Evolutionary conservation across 1,140 invertebrate genomes (phyloP), one percentile per base, ranked within the genome.

Genomic region (Nylanderia fulva): DNA sequence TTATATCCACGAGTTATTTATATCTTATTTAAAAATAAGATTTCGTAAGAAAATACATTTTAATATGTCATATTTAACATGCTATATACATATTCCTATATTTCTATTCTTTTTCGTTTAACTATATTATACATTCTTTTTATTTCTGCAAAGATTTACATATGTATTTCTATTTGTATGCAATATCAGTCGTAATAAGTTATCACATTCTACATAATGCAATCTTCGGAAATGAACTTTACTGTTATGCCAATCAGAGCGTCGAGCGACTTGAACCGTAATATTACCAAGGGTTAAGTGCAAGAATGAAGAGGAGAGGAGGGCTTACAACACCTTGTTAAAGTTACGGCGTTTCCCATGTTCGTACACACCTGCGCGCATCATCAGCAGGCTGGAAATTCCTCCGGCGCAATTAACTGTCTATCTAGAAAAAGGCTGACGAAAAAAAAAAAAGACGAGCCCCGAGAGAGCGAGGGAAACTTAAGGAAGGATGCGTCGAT

Each of bases 231-330:
- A 71, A 72, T 39, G 52, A n/a, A 60, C 39, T 72, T 82, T 82
- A 82, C 77, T 82, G 77, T 71, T 82, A 69, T 71, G 66, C 52
- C 52, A 82, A 82, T 82, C 66, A 61, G 77, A 82, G 76, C 76
- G 33, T 68, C 76, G 61, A 82, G n/a, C 24, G 36, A 82, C 77
- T 33, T 82, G 77, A 82, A 82, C 77, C 77, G 52, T 82, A 82
- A 82, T 71, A 82, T 79, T 33, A 60, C 18, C 52, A 42, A 33
- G 36, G 66, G 66, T 82, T 72, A 82, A 82, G 52, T 39, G 77
- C 24, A 60, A 56, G 52, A 72, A 82, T 45, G 24, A 82, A 15
- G 18, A 58, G 48, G 29, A 33, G 29, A 33, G 3, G 29, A 21
- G 33, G 71, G 56, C n/a, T 79, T 72, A 36, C n/a, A 58, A 39